phyloP scores from a whole-genome alignment of 1,140 invertebrate genomes.

The Saxidomus purpurata region DNA sequence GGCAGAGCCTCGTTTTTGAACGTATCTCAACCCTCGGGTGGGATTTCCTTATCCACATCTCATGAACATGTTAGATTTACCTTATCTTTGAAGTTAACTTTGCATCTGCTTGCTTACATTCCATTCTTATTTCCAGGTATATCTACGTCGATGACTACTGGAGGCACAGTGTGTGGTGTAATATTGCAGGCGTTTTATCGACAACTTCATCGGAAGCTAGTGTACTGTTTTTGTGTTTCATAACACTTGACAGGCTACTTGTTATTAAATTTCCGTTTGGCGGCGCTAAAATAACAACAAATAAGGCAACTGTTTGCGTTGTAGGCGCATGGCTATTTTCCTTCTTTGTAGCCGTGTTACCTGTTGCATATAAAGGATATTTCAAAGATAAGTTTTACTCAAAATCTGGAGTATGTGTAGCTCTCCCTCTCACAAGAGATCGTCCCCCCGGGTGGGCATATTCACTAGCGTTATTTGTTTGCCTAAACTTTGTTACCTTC shows the following conservation, averaged over 20 bases:
- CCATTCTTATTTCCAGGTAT: too few relatives aligned
- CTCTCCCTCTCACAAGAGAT: too few relatives aligned
- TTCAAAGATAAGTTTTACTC: too few relatives aligned
- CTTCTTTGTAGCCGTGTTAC: slow-evolving; percentile 54
- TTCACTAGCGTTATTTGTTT: slow-evolving; percentile 39
- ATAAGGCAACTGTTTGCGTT: slow-evolving; percentile 2
- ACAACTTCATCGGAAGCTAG: slow-evolving; percentile 73
- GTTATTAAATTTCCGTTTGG: slow-evolving; percentile 75
- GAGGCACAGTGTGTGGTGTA: slow-evolving; percentile 69
- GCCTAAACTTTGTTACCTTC: slow-evolving; percentile 62
- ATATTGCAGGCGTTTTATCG: slow-evolving; percentile 73
- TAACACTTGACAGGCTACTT: slow-evolving; percentile 74
- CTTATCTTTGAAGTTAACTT: too few relatives aligned
- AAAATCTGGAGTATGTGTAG: too few relatives aligned
- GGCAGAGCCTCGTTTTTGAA: too few relatives aligned
- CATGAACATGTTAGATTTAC: too few relatives aligned
- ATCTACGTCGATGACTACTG: too few relatives aligned
- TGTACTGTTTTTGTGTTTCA: slow-evolving; percentile 71
- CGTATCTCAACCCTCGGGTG: too few relatives aligned
- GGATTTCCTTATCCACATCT: too few relatives aligned
- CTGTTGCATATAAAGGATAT: slow-evolving; percentile 41
- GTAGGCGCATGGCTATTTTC: slow-evolving; percentile 59
- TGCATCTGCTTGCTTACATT: neutral
- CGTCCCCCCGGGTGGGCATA: too few relatives aligned
- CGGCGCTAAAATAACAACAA: slow-evolving; percentile 8